These are phyloP conservation scores for Indicator maculatus DNA, from an alignment of 2,113 vertebrate species.

Conservation along the genomic window DNA sequence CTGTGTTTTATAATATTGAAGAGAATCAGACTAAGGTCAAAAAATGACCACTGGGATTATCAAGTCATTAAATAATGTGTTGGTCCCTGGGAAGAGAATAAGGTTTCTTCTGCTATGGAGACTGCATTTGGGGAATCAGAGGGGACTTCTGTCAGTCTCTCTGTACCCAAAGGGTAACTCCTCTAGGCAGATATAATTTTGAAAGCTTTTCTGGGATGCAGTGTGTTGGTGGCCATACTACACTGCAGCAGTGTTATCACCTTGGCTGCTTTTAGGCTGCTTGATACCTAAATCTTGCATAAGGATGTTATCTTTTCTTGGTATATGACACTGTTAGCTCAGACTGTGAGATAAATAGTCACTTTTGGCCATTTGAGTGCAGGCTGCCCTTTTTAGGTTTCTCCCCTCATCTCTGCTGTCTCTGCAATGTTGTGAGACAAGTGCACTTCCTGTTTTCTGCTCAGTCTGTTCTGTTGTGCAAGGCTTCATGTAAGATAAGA, in stretches of 20 bases:
- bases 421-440: neutral
- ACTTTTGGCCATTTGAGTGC: neutral
- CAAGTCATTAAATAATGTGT: neutral
- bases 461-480: neutral
- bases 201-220: neutral
- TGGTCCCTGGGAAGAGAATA: neutral
- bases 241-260: neutral
- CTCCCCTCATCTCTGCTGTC: neutral
- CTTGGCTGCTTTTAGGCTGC: neutral
- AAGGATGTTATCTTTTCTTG: neutral
- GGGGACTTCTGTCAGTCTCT: neutral
- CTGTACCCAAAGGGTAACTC: neutral
- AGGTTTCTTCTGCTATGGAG: neutral
- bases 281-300: neutral
- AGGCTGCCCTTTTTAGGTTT: neutral
- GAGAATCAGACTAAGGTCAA: neutral
- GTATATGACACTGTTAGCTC: neutral
- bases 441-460: neutral
- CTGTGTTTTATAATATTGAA: neutral
- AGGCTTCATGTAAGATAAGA: neutral
- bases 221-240: neutral
- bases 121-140: neutral
- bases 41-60: neutral
- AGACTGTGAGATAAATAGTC: rapidly evolving
- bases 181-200: neutral